phyloP scores from a whole-genome alignment of 1,140 invertebrate genomes.

The Drosophila equinoxialis region DNA sequence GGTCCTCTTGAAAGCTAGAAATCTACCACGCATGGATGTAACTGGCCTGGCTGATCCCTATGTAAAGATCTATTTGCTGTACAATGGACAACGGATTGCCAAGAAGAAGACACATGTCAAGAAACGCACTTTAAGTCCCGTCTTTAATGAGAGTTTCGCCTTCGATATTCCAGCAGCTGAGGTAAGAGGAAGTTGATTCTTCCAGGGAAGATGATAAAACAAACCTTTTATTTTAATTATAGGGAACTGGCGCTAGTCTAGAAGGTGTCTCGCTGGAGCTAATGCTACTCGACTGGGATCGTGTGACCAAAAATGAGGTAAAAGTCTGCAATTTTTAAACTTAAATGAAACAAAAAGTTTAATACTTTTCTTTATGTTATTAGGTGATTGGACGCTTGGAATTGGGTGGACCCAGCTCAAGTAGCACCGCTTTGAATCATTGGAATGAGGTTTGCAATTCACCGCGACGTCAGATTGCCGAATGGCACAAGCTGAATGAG shows the following conservation, averaged over 20 bases:
- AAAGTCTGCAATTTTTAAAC: slow-evolving; percentile 47
- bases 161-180: slow-evolving; percentile 90
- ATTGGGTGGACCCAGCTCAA: slow-evolving; percentile 91
- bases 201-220: not conserved
- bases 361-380: slow-evolving; percentile 29
- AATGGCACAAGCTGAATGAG: slow-evolving; percentile 98
- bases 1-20: slow-evolving; percentile 95
- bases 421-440: slow-evolving; percentile 93
- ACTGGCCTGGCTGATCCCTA: slow-evolving; percentile 96
- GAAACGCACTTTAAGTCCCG: slow-evolving; percentile 97
- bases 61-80: slow-evolving; percentile 98
- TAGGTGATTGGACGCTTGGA: slow-evolving; percentile 97
- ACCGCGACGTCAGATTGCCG: slow-evolving; percentile 97
- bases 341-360: not conserved
- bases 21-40: slow-evolving; percentile 97
- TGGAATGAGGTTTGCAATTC: slow-evolving; percentile 98
- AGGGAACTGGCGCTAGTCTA: slow-evolving; percentile 89
- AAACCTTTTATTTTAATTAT: not conserved
- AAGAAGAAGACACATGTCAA: slow-evolving; percentile 99
- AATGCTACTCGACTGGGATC: slow-evolving; percentile 97
- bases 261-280: slow-evolving; percentile 96
- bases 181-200: slow-evolving; percentile 51
- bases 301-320: slow-evolving; percentile 98
- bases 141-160: slow-evolving; percentile 98
- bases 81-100: slow-evolving; percentile 97